phyloP scores from a whole-genome alignment of 2,113 vertebrate species.

The Lepus timidus region DNA sequence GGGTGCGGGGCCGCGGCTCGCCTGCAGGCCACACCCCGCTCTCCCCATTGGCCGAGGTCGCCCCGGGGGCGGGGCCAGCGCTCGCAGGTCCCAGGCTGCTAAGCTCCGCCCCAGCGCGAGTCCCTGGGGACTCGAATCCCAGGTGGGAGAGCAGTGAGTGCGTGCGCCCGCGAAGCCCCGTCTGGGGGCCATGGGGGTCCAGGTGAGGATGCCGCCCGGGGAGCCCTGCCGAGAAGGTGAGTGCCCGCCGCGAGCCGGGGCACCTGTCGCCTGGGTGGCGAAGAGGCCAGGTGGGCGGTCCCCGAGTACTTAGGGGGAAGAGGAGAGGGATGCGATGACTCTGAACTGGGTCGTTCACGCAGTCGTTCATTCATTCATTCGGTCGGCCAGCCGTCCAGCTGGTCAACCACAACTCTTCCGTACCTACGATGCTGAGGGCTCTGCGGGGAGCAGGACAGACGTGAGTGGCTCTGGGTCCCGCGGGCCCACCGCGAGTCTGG shows the following conservation, averaged over 20 bases:
- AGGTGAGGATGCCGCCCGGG: conserved; percentile 70
- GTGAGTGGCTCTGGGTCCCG: neutral
- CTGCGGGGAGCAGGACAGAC: neutral
- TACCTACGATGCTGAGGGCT: neutral
- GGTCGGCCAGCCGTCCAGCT: neutral
- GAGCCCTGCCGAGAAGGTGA: conserved; percentile 79
- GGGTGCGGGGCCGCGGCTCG: neutral
- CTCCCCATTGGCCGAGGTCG: conserved; percentile 40
- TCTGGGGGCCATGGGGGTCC: conserved; percentile 70
- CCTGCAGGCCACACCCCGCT: neutral
- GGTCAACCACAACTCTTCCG: no score
- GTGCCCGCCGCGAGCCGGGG: conserved; percentile 21
- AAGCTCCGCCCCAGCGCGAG: fast-evolving
- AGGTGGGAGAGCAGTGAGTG: neutral
- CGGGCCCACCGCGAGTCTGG: neutral
- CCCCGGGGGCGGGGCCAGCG: neutral
- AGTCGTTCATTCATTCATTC: neutral
- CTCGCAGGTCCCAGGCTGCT: fast-evolving
- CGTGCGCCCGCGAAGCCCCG: neutral
- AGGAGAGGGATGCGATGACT: neutral
- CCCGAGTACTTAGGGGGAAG: neutral
- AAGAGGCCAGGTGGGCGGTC: neutral
- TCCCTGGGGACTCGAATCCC: neutral
- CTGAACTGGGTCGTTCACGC: fast-evolving
- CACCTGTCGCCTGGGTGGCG: neutral